Base-by-base conservation (phyloP, 2,797 vertebrate species). In the Morelia viridis region DNA sequence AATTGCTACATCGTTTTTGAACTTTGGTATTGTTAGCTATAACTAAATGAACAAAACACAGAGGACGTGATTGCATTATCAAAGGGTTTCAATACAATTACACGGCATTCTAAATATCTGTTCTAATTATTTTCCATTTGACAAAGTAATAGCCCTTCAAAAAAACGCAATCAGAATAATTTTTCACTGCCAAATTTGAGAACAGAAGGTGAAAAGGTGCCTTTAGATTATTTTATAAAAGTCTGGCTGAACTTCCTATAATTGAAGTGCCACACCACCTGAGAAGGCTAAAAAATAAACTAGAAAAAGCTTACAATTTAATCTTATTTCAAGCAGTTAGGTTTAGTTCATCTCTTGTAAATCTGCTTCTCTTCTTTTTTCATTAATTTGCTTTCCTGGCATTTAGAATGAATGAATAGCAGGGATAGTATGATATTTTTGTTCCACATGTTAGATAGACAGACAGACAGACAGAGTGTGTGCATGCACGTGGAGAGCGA, bases 111-210 rank as follows among this genome's bases (percentile, higher is more conserved):
- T 96, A 96, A 97, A 97, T 97, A 97, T 96, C 96, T 96, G 94
- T 96, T 97, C 96, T 97, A 97, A 97, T 97, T 97, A 97, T 97
- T 97, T 97, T 98, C 95, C 93, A 95, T 97, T 97, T 97, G 96
- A 97, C 96, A 97, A 97, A 97, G 96, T 97, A 97, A 97, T 98
- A 97, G 96, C 96, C 95, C 96, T 97, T 96, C 95, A 95, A 97
- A 96, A 96, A 97, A 96, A 96, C 6, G 22, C 95, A 96, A 97
- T 97, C 96, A 90, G 97, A 96, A 96, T 96, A 95, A 95, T 96
- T 97, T 97, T 97, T 97, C 95, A 94, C 95, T 97, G 96, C 96
- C 96, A 97, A 96, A 95, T 97, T 93, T 96, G 92, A 97, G 97
- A 97, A 97, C 96, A 97, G 96, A 97, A 97, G 95, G 96, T 97